Evolutionary conservation across 2,888 invertebrate genomes (phyloP).

Genomic region (Bhutanitis thaidina): DNA sequence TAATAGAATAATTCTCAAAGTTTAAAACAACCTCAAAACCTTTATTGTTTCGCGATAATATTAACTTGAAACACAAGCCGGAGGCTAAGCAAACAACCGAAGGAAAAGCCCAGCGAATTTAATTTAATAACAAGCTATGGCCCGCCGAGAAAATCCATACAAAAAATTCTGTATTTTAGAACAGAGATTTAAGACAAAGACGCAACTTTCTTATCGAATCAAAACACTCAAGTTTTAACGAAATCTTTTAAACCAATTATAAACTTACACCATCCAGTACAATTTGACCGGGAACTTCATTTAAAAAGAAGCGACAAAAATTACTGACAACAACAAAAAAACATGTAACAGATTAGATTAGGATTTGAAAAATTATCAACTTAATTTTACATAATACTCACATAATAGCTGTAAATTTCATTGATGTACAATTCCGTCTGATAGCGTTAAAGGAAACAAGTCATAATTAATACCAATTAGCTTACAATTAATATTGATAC

Average conservation of each 20-base stretch:
- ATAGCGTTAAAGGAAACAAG: slow-evolving; percentile 54
- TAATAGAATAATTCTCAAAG: too few species aligned
- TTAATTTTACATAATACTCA: slow-evolving; percentile 46
- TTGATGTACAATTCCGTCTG: slow-evolving; percentile 75
- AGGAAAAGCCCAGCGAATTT: slow-evolving; percentile 4
- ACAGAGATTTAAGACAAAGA: slow-evolving; percentile 23
- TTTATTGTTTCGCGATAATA: slow-evolving; percentile 1
- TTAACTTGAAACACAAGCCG: slow-evolving; percentile 8
- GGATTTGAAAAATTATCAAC: slow-evolving; percentile 1
- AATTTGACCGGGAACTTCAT: slow-evolving; percentile 30
- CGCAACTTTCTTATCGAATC: slow-evolving; percentile 31
- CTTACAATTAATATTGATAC: too few species aligned
- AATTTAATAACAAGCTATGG: slow-evolving; percentile 8
- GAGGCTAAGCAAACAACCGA: not conserved
- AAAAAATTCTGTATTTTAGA: slow-evolving; percentile 5
- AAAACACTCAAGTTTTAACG: slow-evolving; percentile 24
- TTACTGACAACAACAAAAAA: too few species aligned
- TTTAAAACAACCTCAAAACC: not conserved
- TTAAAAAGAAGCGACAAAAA: slow-evolving; percentile 26
- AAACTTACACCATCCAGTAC: slow-evolving; percentile 48
- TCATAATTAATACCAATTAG: slow-evolving; percentile 24
- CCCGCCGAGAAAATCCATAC: slow-evolving; percentile 11
- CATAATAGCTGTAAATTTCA: slow-evolving; percentile 72
- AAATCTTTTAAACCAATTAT: slow-evolving; percentile 32
- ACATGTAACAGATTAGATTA: too few species aligned